Evolutionary conservation across 2,888 invertebrate genomes (phyloP).

Genomic region (Eupeodes luniger): DNA sequence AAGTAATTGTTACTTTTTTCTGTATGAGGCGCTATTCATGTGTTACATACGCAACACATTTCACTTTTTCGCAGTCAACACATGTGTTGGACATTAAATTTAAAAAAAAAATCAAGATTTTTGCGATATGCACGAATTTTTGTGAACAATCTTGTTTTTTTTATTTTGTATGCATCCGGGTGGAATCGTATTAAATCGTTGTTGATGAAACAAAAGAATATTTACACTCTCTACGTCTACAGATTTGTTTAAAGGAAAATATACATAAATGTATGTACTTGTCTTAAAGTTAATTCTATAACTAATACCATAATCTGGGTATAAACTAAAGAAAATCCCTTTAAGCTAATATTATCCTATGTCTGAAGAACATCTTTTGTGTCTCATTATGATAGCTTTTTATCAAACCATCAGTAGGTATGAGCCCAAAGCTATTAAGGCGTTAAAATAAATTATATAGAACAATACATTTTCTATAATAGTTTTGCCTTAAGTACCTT

Average conservation of each 20-base stretch:
- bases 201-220: too few species aligned
- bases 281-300: too few species aligned
- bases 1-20: slow-evolving; percentile 12
- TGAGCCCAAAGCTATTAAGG: too few species aligned
- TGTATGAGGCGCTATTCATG: not conserved
- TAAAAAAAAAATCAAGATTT: slow-evolving; percentile 5
- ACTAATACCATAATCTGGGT: too few species aligned
- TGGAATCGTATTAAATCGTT: not conserved
- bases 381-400: too few species aligned
- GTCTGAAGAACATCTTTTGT: too few species aligned
- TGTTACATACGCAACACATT: not conserved
- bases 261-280: too few species aligned
- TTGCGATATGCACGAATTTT: not conserved
- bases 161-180: slow-evolving; percentile 5
- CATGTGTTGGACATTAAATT: slow-evolving; percentile 41
- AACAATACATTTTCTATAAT: not conserved
- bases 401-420: too few species aligned
- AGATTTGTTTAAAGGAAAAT: not conserved
- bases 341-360: too few species aligned
- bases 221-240: too few species aligned
- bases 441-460: too few species aligned
- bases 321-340: too few species aligned
- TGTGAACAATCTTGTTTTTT: not conserved
- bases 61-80: slow-evolving; percentile 35
- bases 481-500: not conserved